Conservation (phyloP, 1,140 invertebrate genomes). For the Atta cephalotes region DNA sequence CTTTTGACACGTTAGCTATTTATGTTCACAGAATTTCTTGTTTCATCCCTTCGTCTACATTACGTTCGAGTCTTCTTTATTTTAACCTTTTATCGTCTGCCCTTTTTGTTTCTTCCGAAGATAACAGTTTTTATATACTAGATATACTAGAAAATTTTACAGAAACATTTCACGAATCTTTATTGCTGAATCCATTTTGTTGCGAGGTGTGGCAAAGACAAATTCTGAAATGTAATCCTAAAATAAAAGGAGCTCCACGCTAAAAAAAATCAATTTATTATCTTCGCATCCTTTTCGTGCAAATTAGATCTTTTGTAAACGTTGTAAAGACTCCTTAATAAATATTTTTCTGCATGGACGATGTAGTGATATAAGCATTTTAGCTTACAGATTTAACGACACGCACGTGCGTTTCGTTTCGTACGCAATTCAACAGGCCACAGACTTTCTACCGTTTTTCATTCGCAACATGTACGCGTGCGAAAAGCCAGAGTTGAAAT, state of each 20-base stretch:
- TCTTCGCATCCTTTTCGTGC: not conserved
- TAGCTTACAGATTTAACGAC: conserved; percentile 32
- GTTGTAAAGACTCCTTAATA: not conserved
- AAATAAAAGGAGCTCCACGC: conserved; percentile 1
- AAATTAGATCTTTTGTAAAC: not conserved
- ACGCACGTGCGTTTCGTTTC: conserved; percentile 43
- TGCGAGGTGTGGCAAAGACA: not conserved
- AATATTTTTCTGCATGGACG: conserved; percentile 20
- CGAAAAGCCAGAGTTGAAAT: conserved; percentile 57
- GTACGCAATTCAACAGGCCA: conserved; percentile 35
- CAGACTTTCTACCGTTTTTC: conserved; percentile 52
- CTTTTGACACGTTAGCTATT: conserved; percentile 69
- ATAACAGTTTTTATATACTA: conserved; percentile 13
- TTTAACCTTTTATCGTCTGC: not conserved
- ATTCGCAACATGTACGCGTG: conserved; percentile 44
- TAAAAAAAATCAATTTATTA: conserved; percentile 19
- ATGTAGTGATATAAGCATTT: conserved; percentile 15
- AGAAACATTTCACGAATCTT: conserved; percentile 28
- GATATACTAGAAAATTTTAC: conserved; percentile 17
- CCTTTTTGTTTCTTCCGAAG: conserved; percentile 5
- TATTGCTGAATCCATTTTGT: conserved; percentile 21
- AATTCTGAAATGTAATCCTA: not conserved
- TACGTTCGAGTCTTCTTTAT: not conserved
- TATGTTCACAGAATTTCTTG: conserved; percentile 51
- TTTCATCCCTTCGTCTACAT: not conserved